phyloP scores from a whole-genome alignment of 2,797 vertebrate species.

The Peromyscus eremicus region DNA sequence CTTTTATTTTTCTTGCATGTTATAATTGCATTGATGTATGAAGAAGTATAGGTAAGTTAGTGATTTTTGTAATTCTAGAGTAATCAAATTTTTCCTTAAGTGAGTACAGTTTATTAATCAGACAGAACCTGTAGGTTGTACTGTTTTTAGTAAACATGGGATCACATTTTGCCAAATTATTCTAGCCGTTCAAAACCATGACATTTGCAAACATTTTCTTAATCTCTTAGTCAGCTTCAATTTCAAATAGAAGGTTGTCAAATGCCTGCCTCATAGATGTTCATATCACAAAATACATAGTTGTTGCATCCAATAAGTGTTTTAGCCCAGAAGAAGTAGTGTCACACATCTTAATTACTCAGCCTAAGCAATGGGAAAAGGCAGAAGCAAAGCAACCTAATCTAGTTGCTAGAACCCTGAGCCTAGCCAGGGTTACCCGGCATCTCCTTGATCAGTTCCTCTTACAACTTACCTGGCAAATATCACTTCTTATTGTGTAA shows the following conservation, averaged over 20 bases:
- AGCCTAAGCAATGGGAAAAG: not conserved
- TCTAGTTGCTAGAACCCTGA: not conserved
- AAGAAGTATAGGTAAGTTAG: not conserved
- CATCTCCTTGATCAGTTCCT: not conserved
- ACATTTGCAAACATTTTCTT: conserved; percentile 61
- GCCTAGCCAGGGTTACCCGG: not conserved
- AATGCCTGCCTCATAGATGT: not conserved
- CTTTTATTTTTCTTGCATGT: not conserved
- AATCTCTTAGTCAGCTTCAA: not conserved
- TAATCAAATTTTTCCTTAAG: conserved; percentile 52
- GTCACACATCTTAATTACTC: conserved; percentile 1
- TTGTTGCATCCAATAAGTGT: not conserved
- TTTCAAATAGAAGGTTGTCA: conserved; percentile 39
- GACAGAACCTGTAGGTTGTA: not conserved
- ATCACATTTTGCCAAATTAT: conserved; percentile 57
- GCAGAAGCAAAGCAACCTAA: not conserved
- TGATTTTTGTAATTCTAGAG: conserved; percentile 28
- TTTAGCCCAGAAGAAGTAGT: conserved; percentile 2
- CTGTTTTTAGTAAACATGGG: not conserved
- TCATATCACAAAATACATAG: not conserved
- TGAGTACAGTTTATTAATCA: conserved; percentile 29
- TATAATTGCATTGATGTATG: not conserved
- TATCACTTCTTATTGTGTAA: not conserved
- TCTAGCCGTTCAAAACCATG: conserved; percentile 27
- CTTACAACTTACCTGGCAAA: not conserved